Evolutionary conservation across 2,888 invertebrate genomes (phyloP).

Genomic region (Drosophila macrothrix): DNA sequence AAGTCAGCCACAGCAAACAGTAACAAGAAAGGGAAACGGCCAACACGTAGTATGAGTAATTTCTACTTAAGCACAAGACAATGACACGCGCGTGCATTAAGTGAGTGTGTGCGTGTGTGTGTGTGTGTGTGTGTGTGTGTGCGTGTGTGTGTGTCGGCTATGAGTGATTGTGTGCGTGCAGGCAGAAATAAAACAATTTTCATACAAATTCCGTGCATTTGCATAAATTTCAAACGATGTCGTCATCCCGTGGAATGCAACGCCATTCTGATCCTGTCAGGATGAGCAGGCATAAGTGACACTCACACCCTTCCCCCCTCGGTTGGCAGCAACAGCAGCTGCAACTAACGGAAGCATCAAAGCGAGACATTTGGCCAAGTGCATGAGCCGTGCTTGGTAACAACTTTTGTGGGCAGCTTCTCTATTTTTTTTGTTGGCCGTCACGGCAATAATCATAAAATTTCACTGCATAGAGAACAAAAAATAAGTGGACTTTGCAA

Average conservation of each 20-base stretch:
- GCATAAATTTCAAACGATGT: constrained; percentile 73
- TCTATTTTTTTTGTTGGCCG: constrained; percentile 19
- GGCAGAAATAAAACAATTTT: constrained; percentile 77
- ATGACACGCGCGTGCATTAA: constrained; percentile 73
- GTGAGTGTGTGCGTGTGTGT: constrained; percentile 25
- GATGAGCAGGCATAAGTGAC: constrained; percentile 24
- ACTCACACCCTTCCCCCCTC: constrained; percentile 1
- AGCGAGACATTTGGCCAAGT: constrained; percentile 69
- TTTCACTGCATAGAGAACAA: constrained; percentile 78
- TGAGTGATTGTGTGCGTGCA: constrained; percentile 37
- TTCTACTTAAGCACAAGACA: constrained; percentile 77
- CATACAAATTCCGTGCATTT: constrained; percentile 81
- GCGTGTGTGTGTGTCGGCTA: constrained; percentile 11
- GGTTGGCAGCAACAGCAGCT: constrained; percentile 3
- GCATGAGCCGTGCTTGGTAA: constrained; percentile 31
- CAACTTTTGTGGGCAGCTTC: constrained; percentile 51
- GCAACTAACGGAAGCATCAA: constrained; percentile 66
- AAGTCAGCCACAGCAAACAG: constrained; percentile 17
- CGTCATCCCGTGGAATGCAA: constrained; percentile 37
- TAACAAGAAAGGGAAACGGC: constrained; percentile 15
- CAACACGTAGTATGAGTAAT: constrained; percentile 77
- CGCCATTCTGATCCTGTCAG: constrained; percentile 33
- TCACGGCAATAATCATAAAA: constrained; percentile 74
- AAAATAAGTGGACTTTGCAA: constrained; percentile 30
- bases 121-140: constrained; percentile 8